Base-by-base conservation (phyloP, 2,113 vertebrate species). In the Beaufortia kweichowensis region DNA sequence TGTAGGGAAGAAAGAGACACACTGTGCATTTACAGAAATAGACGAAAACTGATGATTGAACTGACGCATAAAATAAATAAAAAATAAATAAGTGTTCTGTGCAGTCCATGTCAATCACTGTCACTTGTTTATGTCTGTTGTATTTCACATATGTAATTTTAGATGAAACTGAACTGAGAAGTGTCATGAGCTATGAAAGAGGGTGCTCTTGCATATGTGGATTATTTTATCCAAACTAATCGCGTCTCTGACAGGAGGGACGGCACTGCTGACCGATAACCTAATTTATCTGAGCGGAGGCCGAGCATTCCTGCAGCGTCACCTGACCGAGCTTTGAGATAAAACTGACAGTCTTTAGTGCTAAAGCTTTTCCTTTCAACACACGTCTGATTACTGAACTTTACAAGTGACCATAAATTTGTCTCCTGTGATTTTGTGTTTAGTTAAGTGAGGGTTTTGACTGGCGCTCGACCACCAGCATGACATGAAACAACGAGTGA, bases 1-100 rank as follows among this genome's bases (percentile, higher is more conserved):
- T 97, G 60, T 15, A 41, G 7, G 3, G 48, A 43, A 71, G 56
- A 53, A 53, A 53, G n/a, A 53, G n/a, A 6, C 21, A 1, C 4
- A 53, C 8, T 14, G 12, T 70, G n/a, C 12, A 6, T 35, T 17
- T 29, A 28, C 3, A 43, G 8, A 15, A 26, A 65, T 46, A n/a
- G n/a, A 26, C 5, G 15, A 46, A 46, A 26, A 9, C 39, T n/a
- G n/a, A n/a, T n/a, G n/a, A n/a, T n/a, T n/a, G n/a, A n/a, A n/a
- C n/a, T n/a, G n/a, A n/a, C n/a, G n/a, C n/a, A n/a, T n/a, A n/a
- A n/a, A n/a, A n/a, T n/a, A n/a, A n/a, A n/a, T n/a, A n/a, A n/a
- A n/a, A n/a, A n/a, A n/a, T n/a, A n/a, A n/a, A n/a, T n/a, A n/a
- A n/a, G n/a, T n/a, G n/a, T n/a, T n/a, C n/a, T n/a, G n/a, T n/a